These are phyloP conservation scores for Poeciliopsis presidionis DNA, from an alignment of 2,797 vertebrate species.

Conservation along the genomic window DNA sequence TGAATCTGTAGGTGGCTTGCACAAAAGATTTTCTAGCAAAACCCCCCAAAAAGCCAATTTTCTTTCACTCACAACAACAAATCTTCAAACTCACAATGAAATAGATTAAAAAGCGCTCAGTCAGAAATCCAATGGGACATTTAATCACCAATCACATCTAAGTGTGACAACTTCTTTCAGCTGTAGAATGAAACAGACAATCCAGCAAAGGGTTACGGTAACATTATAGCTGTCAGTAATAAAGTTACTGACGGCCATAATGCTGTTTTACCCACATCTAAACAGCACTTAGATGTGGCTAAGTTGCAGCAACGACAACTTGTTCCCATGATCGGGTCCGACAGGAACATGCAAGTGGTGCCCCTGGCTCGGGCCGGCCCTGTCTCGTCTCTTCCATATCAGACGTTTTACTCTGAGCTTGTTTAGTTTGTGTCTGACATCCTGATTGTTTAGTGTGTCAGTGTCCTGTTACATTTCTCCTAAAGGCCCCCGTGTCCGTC, in stretches of 20 bases:
- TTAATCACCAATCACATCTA: no score
- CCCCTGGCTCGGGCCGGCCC: conserved; percentile 8
- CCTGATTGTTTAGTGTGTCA: conserved; percentile 45
- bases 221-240: no score
- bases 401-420: conserved; percentile 30
- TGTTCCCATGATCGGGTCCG: conserved; percentile 22
- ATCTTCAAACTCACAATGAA: no score
- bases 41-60: no score
- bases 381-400: conserved; percentile 25
- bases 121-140: no score
- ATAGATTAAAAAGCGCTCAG: no score
- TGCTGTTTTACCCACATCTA: no score
- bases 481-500: conserved; percentile 36
- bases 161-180: no score
- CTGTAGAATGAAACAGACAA: not conserved
- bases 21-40: no score
- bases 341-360: conserved; percentile 4
- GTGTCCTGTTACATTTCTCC: conserved; percentile 18
- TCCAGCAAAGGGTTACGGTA: not conserved
- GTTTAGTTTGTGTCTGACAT: conserved; percentile 43
- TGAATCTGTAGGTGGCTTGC: no score
- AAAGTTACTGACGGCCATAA: no score
- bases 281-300: conserved; percentile 1
- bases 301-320: not conserved
- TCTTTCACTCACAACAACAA: no score